Evolutionary conservation across 2,888 invertebrate species (phyloP).

Genomic region (Drosophila algonquin): DNA sequence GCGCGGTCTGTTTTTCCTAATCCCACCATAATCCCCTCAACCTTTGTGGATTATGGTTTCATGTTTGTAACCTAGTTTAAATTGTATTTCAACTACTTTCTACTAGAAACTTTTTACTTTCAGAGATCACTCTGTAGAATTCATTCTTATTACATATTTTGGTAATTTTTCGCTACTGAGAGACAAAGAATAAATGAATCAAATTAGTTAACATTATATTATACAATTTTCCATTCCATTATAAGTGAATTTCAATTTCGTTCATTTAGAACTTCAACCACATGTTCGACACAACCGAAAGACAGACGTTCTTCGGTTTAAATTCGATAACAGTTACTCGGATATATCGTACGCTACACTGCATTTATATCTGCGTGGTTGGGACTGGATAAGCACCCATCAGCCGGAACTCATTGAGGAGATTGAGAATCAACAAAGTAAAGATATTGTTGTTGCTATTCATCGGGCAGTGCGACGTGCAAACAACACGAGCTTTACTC

Average conservation of each 20-base stretch:
- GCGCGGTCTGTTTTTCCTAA: background rate
- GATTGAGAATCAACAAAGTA: slow-evolving; percentile 38
- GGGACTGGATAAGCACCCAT: slow-evolving; percentile 80
- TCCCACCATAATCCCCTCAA: too few relatives aligned
- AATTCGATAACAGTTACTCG: slow-evolving; percentile 74
- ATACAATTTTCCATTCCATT: background rate
- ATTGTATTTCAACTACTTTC: too few relatives aligned
- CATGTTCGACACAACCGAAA: slow-evolving; percentile 80
- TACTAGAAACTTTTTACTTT: too few relatives aligned
- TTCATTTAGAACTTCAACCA: slow-evolving; percentile 68
- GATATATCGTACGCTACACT: slow-evolving; percentile 80
- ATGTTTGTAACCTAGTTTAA: too few relatives aligned
- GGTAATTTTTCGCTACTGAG: too few relatives aligned
- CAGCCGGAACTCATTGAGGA: slow-evolving; percentile 64
- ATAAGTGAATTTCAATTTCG: background rate
- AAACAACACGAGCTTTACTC: slow-evolving; percentile 72
- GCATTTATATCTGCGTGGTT: slow-evolving; percentile 81
- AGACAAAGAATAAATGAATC: background rate
- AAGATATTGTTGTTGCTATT: slow-evolving; percentile 76
- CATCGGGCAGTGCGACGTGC: slow-evolving; percentile 73
- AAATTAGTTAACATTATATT: background rate
- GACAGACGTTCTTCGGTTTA: slow-evolving; percentile 80
- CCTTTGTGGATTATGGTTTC: background rate
- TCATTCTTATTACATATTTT: too few relatives aligned
- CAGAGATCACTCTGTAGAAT: too few relatives aligned